Percentiles rank a stretch among this genome's conserved stretches.
Conservation (phyloP, 2,888 invertebrate genomes). For the Podabrus alpinus region DNA sequence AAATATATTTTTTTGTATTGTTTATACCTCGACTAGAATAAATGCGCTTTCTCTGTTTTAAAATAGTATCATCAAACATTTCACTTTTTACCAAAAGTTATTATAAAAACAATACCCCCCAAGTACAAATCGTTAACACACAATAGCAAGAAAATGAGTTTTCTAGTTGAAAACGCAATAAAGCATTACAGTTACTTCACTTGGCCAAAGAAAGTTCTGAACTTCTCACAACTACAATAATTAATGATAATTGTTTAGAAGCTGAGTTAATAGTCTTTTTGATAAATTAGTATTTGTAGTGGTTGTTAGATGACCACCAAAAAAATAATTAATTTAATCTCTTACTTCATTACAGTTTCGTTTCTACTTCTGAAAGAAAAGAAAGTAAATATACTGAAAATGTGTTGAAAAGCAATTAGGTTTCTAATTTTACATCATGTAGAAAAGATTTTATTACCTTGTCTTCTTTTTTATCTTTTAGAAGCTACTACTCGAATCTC, state of each 20-base stretch:
- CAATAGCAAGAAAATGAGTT: neutral
- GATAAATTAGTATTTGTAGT: neutral
- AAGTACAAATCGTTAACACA: neutral
- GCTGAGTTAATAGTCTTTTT: neutral
- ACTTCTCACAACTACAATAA: neutral
- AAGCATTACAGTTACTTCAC: neutral
- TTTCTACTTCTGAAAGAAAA: neutral
- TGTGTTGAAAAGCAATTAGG: neutral
- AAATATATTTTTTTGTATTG: neutral
- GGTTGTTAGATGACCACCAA: neutral
- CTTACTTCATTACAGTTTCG: neutral
- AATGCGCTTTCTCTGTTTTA: neutral
- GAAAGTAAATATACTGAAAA: neutral
- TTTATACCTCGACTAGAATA: neutral
- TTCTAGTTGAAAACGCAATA: neutral
- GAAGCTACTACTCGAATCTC: neutral
- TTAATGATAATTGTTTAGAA: conserved; percentile 1
- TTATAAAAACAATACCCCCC: neutral
- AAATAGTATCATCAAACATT: neutral
- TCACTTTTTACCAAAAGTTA: neutral
- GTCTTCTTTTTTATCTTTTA: neutral
- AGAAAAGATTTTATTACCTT: neutral
- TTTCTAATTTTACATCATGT: neutral
- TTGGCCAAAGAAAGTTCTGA: neutral
- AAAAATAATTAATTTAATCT: neutral